phyloP scores from a whole-genome alignment of 2,113 vertebrate genomes.

The Hippocampus abdominalis region DNA sequence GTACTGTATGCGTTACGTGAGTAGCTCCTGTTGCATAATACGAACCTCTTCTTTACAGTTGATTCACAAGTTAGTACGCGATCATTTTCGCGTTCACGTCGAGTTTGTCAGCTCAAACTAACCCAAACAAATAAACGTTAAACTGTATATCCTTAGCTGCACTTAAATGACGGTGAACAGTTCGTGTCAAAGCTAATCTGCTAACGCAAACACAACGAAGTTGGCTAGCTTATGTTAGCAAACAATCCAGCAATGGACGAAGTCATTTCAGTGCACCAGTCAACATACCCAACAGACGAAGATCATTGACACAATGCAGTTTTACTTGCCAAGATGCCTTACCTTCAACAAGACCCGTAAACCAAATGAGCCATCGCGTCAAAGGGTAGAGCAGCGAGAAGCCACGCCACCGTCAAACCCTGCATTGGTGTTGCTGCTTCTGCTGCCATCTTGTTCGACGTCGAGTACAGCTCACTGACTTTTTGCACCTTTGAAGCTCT shows the following conservation, averaged over 20 bases:
- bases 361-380: constrained; percentile 28
- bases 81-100: not conserved
- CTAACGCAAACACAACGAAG: constrained; percentile 26
- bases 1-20: not conserved
- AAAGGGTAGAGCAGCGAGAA: constrained; percentile 35
- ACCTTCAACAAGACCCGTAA: constrained; percentile 57
- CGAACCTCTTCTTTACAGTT: not conserved
- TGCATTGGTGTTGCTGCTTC: constrained; percentile 31
- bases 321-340: not conserved
- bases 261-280: constrained; percentile 6
- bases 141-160: not conserved
- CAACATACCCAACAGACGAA: not conserved
- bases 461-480: constrained; percentile 42
- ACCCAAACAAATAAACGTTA: not conserved
- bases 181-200: constrained; percentile 11
- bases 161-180: not conserved
- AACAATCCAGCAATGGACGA: constrained; percentile 38
- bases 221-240: constrained; percentile 54
- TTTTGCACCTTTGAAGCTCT: constrained; percentile 56
- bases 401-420: constrained; percentile 42
- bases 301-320: too few species aligned
- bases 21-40: constrained; percentile 1
- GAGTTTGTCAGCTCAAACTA: not conserved
- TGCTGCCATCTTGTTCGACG: constrained; percentile 68
- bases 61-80: not conserved